Evolutionary conservation across 53 echinoderm and acorn worm genomes (phyloP), one percentile per base, ranked within the genome.

Genomic region (Actinopyga echinites): DNA sequence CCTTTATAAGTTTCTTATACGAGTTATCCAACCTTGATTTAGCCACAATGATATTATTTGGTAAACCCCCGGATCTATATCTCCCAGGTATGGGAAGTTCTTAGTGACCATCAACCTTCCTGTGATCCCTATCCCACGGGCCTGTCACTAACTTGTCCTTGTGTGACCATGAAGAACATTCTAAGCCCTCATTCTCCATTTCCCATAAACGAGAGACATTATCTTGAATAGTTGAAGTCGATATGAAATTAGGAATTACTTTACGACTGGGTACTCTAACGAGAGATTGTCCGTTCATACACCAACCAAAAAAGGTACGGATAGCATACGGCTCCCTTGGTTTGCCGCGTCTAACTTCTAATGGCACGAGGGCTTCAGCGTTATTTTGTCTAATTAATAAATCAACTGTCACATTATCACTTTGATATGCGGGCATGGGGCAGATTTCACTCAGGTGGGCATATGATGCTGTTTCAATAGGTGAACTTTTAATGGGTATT

Each of bases 231-330:
- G 86, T 4, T 56, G 52, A 68, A 23, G 30, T 38, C 17, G 83
- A 82, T 28, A 87, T 64, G 36, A 87, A 87, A 64, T 82, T 87
- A 8, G 73, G 81, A 60, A 87, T 62, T 15, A 73, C 80, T 15
- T 61, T 81, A 31, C 82, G 81, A 82, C 82, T 71, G 9, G 58
- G 81, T n/a, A 33, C 49, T 12, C 6, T 32, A 1, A 75, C 11
- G 8, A 61, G 83, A 5, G 84, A 78, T 17, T 63, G 89, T 9
- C 89, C 89, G 63, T 89, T 89, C 17, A 84, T 8, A 57, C 84
- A 79, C 84, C 84, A 89, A 30, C 89, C 89, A 57, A 89, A 66
- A 24, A 88, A 62, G 9, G 88, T 88, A 15, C 88, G 75, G 5
- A 83, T 53, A 29, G 89, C 89, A 36, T 65, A 89, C 6, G 84